Conservation (phyloP, 2,797 vertebrate species). For the Rhadinocentrus ornatus region DNA sequence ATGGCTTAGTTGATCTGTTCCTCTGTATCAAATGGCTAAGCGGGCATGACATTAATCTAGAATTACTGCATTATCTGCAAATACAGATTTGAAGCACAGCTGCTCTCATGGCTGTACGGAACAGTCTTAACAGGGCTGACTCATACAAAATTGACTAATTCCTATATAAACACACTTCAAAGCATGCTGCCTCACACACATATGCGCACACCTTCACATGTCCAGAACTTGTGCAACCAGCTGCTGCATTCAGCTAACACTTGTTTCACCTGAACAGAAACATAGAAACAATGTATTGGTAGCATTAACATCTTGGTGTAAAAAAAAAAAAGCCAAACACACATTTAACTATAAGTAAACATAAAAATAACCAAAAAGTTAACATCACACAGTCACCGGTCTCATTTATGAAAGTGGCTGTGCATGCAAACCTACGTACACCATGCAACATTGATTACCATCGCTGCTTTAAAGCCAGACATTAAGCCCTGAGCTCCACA, state of each 20-base stretch:
- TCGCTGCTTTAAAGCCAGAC: slow-evolving; percentile 84
- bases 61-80: slow-evolving; percentile 56
- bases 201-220: slow-evolving; percentile 7
- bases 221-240: slow-evolving; percentile 21
- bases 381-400: neutral
- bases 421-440: slow-evolving; percentile 36
- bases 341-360: slow-evolving; percentile 5
- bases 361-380: neutral
- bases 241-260: slow-evolving; percentile 33
- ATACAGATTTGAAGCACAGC: slow-evolving; percentile 58
- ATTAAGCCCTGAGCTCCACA: slow-evolving; percentile 72
- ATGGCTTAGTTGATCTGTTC: slow-evolving; percentile 51
- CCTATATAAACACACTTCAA: slow-evolving; percentile 13
- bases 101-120: slow-evolving; percentile 36
- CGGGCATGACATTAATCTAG: slow-evolving; percentile 55
- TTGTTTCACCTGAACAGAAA: slow-evolving; percentile 37
- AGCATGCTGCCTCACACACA: neutral
- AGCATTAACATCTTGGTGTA: slow-evolving; percentile 36
- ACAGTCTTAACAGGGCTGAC: slow-evolving; percentile 23
- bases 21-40: slow-evolving; percentile 56
- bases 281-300: slow-evolving; percentile 37
- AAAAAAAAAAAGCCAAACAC: slow-evolving; percentile 37
- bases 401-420: slow-evolving; percentile 2
- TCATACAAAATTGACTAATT: slow-evolving; percentile 27
- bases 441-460: slow-evolving; percentile 80